These are phyloP conservation scores for Agrilus mali DNA, from an alignment of 2,888 invertebrate species.

Conservation along the genomic window DNA sequence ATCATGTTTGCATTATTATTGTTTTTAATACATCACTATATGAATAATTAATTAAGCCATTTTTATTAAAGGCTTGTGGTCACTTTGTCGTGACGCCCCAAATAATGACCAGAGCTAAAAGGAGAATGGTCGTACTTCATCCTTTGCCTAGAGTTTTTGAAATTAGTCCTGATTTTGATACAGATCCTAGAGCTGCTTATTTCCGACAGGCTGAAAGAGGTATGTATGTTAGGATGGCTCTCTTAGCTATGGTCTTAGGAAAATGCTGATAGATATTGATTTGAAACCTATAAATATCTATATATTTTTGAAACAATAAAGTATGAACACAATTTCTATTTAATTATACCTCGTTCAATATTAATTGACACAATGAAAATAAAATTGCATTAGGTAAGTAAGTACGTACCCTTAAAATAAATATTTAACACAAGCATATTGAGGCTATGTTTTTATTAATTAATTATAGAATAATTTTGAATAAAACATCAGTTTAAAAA, in stretches of 20 bases:
- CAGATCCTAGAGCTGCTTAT: constrained; percentile 94
- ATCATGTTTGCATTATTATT: too few relatives aligned
- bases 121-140: constrained; percentile 93
- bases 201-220: constrained; percentile 97
- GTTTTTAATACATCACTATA: background rate
- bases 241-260: constrained; percentile 83
- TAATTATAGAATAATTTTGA: too few relatives aligned
- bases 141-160: constrained; percentile 91
- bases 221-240: constrained; percentile 96
- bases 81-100: constrained; percentile 86
- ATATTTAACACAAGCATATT: too few relatives aligned
- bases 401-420: too few relatives aligned
- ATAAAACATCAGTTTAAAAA: too few relatives aligned
- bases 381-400: too few relatives aligned
- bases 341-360: background rate
- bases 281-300: background rate
- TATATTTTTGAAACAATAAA: background rate
- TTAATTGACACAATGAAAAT: too few relatives aligned
- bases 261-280: constrained; percentile 23
- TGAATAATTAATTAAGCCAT: background rate
- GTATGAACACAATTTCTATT: background rate
- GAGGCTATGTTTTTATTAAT: too few relatives aligned
- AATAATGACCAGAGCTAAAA: constrained; percentile 87
- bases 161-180: constrained; percentile 90
- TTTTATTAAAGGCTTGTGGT: constrained; percentile 60